phyloP scores from a whole-genome alignment of 2,113 vertebrate genomes.

The Semnornis frantzii region DNA sequence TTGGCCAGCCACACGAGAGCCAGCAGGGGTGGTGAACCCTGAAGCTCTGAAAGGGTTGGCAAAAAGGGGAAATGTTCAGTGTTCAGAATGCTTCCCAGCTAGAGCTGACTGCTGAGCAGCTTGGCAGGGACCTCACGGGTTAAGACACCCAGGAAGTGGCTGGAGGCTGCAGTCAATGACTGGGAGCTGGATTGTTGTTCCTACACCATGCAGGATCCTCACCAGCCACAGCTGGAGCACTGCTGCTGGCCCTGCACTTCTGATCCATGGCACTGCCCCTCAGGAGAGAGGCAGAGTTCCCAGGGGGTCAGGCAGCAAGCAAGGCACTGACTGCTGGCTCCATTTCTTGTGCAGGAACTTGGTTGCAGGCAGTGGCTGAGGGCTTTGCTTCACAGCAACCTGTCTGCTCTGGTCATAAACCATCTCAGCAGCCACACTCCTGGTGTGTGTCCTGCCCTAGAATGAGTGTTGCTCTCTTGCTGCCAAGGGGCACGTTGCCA shows the following conservation, averaged over 20 bases:
- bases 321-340: not conserved
- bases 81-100: not conserved
- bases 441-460: not conserved
- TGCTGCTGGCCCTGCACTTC: not conserved
- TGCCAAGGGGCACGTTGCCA: conserved; percentile 5
- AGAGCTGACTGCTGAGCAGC: not conserved
- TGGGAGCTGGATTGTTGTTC: not conserved
- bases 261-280: no score
- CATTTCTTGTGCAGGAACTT: not conserved
- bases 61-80: not conserved
- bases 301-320: not conserved
- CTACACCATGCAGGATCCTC: not conserved
- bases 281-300: not conserved
- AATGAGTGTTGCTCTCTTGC: not conserved
- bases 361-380: not conserved
- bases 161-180: no score
- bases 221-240: not conserved
- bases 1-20: not conserved
- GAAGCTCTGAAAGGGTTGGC: not conserved
- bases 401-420: not conserved
- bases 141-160: no score
- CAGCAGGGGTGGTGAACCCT: not conserved
- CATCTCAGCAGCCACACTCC: not conserved
- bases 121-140: not conserved
- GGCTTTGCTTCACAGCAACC: not conserved